Percentiles rank a stretch among this genome's conserved stretches.
Evolutionary conservation across 2,888 invertebrate species (phyloP).

Genomic region (Epirrhoe alternata): DNA sequence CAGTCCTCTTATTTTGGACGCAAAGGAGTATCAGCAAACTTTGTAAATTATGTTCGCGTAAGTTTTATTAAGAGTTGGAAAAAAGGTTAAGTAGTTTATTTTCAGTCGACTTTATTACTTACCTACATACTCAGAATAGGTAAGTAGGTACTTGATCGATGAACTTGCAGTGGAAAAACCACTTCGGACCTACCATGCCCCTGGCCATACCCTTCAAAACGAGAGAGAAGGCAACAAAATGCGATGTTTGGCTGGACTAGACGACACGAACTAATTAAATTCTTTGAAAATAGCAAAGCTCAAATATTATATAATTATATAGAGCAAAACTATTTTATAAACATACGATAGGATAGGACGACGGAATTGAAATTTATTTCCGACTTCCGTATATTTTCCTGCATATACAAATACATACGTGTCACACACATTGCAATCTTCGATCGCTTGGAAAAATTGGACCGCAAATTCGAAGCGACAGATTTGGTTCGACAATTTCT

Average conservation of each 20-base stretch:
- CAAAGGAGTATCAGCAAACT: conserved; percentile 33
- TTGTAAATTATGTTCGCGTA: conserved; percentile 33
- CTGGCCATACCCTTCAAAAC: no score
- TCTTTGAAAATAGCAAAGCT: not conserved
- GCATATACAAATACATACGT: conserved; percentile 20
- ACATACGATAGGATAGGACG: not conserved
- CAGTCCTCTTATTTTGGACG: conserved; percentile 34
- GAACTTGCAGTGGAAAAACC: no score
- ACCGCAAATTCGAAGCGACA: conserved; percentile 25
- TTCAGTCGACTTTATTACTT: no score
- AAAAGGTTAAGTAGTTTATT: conserved; percentile 18
- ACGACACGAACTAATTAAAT: no score
- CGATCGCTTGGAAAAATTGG: conserved; percentile 15
- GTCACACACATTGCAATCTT: conserved; percentile 24
- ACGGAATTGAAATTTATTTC: conserved; percentile 19
- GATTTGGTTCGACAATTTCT: conserved; percentile 16
- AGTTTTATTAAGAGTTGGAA: conserved; percentile 31
- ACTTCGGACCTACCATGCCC: no score
- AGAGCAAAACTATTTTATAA: not conserved
- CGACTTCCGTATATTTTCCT: conserved; percentile 6
- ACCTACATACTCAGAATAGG: not conserved
- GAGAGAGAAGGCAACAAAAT: no score
- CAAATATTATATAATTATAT: not conserved
- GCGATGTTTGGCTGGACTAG: no score
- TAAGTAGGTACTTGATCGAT: no score